A percentile compares a stretch with the other conserved stretches of the same genome.
These are phyloP conservation scores for Matsumurasca onukii DNA, from an alignment of 1,140 invertebrate species.

Conservation along the genomic window DNA sequence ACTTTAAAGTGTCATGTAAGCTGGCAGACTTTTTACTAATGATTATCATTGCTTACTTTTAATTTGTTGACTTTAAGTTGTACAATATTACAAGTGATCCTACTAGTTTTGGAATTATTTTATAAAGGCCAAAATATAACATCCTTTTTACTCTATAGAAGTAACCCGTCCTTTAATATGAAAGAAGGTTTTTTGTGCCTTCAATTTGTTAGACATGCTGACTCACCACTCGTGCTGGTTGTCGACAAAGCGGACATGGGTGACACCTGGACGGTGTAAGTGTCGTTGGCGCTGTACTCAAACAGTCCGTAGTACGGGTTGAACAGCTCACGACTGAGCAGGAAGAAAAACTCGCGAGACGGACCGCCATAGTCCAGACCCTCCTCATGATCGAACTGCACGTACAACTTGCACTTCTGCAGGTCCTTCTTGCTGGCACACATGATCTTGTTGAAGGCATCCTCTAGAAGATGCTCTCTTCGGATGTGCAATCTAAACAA, in stretches of 20 bases:
- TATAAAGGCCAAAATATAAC: no score
- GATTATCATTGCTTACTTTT: no score
- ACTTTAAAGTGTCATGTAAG: no score
- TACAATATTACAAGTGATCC: no score
- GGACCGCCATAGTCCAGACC: slow-evolving; percentile 97
- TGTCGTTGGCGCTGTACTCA: slow-evolving; percentile 97
- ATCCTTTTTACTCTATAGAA: no score
- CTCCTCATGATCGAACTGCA: slow-evolving; percentile 95
- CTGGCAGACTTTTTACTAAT: no score
- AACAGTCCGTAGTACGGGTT: slow-evolving; percentile 98
- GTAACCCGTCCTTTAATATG: no score
- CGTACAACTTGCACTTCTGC: slow-evolving; percentile 92
- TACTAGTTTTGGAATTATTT: no score
- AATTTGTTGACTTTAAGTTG: no score
- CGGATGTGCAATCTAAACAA: slow-evolving; percentile 81
- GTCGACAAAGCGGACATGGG: slow-evolving; percentile 98
- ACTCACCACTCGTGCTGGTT: slow-evolving; percentile 93
- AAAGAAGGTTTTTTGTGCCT: no score
- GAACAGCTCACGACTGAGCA: slow-evolving; percentile 93
- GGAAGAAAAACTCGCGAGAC: slow-evolving; percentile 95
- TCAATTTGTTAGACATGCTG: no score
- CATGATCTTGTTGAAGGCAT: slow-evolving; percentile 97
- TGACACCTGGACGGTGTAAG: slow-evolving; percentile 96
- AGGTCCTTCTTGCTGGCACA: slow-evolving; percentile 93
- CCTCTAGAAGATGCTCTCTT: slow-evolving; percentile 90